Evolutionary conservation across 2,113 vertebrate species (phyloP), one percentile per base, ranked within the genome.

Genomic region (Lasiurus cinereus): DNA sequence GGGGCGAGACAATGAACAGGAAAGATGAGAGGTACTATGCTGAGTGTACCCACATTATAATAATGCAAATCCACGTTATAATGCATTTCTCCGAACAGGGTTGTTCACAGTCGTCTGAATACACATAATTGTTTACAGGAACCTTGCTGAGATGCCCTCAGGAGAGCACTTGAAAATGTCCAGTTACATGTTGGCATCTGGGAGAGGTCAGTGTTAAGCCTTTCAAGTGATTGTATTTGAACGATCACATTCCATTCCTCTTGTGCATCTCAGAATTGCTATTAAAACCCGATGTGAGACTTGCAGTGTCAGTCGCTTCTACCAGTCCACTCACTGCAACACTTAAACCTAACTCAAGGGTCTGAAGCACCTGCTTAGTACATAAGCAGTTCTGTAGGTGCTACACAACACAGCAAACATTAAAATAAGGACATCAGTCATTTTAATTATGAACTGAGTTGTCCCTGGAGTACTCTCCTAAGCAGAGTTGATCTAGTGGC

Each of bases 1-100:
- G 6, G 19, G 6, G 0, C 27, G 4, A 43, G 43, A 31, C 19
- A 16, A n/a, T 11, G 19, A n/a, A 22, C 3, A 3, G n/a, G 59
- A 83, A 39, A 67, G 50, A 39, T 29, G 1, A 21, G 50, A 11
- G 9, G 8, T 33, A 6, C 43, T 69, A 36, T 73, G 22, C 4
- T 67, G 19, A 15, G 24, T 22, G 27, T 2, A 6, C 19, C 24
- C 62, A 14, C 27, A n/a, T 48, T 19, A 52, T 62, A 33, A 67
- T 21, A 33, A 48, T 36, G n/a, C n/a, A 67, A 59, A 24, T 24
- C 56, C 50, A 39, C 0, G 1, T n/a, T 59, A 19, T 46, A 52
- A n/a, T 18, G 24, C 13, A 8, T 86, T 31, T 78, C 52, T 76
- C 9, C 46, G 6, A 27, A 54, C 18, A 6, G 7, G 10, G 3